Base-by-base conservation (phyloP, 2,113 vertebrate genomes). In the Saguinus imperator region DNA sequence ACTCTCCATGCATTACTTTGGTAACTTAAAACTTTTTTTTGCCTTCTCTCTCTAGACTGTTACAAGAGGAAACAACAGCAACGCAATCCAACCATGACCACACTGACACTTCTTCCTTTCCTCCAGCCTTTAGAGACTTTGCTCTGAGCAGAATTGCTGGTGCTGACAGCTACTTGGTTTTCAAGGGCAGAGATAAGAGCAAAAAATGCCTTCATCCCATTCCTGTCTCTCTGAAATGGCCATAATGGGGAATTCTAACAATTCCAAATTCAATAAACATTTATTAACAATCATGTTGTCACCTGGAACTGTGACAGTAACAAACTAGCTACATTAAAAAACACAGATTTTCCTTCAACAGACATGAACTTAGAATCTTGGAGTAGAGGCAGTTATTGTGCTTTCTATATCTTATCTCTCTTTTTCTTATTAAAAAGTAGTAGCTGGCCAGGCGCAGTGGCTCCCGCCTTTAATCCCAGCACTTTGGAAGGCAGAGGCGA, bases 401-500 rank as follows among this genome's bases (percentile, higher is more conserved):
- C 55, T 79, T 86, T 72, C 52, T 83, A 23, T 92, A 88, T 61
- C 17, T 50, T 45, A 75, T 58, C 70, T 84, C 13, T 50, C 23
- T 37, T 81, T 96, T 70, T 70, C 48, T 50, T 68, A 75, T 89
- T 81, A 92, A 89, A 86, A 70, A 84, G 25, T 40, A 85, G 72
- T 76, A 66, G 9, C 32, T 80, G 8, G 18, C 70, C 7, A 32
- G 64, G 32, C 0, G 1, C 66, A 18, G 66, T n/a, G 66, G 66
- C 32, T 68, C 32, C 35, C 7, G 6, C 29, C 6, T n/a, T 32
- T 35, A 35, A 68, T 68, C 16, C 32, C 66, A 68, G 29, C 66
- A n/a, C 32, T 68, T 68, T n/a, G 66, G 66, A 17, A 68, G 66
- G 66, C 66, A 7, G 29, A 68, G 66, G 66, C 13, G 1, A 32